Conservation (phyloP, 2,888 invertebrate genomes). For the Drosophila demipolita region DNA sequence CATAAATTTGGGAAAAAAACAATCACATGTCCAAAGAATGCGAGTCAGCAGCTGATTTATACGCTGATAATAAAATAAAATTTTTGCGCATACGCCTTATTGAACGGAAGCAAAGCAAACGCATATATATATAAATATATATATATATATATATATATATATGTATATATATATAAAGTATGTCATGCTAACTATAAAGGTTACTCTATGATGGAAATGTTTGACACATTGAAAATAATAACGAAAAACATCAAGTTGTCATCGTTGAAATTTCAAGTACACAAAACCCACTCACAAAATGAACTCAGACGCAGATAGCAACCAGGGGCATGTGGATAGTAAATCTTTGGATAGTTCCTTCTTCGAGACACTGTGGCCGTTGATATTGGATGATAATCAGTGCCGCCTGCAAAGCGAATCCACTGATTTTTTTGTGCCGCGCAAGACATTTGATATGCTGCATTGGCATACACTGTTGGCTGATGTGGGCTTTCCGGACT, state of each 20-base stretch:
- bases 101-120: slow-evolving; percentile 20
- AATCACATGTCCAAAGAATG: slow-evolving; percentile 59
- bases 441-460: slow-evolving; percentile 56
- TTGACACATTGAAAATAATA: slow-evolving; percentile 37
- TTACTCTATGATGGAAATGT: slow-evolving; percentile 15
- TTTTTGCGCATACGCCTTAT: slow-evolving; percentile 53
- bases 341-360: slow-evolving; percentile 57
- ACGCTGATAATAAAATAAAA: slow-evolving; percentile 73
- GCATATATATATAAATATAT: too few species aligned
- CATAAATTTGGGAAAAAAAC: slow-evolving; percentile 72
- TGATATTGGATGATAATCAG: slow-evolving; percentile 70
- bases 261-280: slow-evolving; percentile 64
- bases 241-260: slow-evolving; percentile 34
- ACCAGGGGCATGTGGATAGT: not conserved
- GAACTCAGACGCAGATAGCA: slow-evolving; percentile 1
- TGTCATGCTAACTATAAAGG: slow-evolving; percentile 6
- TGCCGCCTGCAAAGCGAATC: slow-evolving; percentile 61
- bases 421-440: slow-evolving; percentile 61
- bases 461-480: slow-evolving; percentile 70
- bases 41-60: slow-evolving; percentile 67
- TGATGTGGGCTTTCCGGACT: slow-evolving; percentile 59
- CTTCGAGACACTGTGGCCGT: slow-evolving; percentile 78
- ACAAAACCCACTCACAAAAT: slow-evolving; percentile 19
- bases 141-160: too few species aligned
- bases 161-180: slow-evolving; percentile 9